Evolutionary conservation across 2,113 vertebrate species (phyloP).

Genomic region (Seriola rivoliana): DNA sequence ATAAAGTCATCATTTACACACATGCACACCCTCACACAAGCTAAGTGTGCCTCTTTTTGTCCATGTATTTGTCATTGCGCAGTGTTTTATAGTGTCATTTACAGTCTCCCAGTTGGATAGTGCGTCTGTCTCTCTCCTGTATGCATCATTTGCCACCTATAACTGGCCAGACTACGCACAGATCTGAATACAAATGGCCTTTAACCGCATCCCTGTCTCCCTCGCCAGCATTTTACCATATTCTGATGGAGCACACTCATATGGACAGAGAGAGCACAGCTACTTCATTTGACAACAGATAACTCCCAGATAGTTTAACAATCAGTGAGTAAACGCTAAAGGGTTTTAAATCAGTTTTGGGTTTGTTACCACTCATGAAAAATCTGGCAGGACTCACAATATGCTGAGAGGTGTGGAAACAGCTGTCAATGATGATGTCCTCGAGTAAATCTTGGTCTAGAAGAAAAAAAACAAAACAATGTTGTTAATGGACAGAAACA

Average conservation of each 20-base stretch:
- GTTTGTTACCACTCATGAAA: conserved; percentile 14
- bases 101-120: conserved; percentile 48
- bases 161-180: conserved; percentile 42
- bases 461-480: conserved; percentile 50
- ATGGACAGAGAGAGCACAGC: neutral
- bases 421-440: conserved; percentile 89
- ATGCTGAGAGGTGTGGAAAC: conserved; percentile 84
- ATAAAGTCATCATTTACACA: conserved; percentile 44
- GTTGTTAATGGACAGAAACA: neutral
- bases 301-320: conserved; percentile 24
- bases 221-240: conserved; percentile 24
- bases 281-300: conserved; percentile 25
- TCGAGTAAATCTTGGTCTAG: conserved; percentile 94
- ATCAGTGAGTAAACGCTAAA: conserved; percentile 5
- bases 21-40: conserved; percentile 3
- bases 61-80: conserved; percentile 50
- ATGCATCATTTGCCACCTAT: conserved; percentile 64
- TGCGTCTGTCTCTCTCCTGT: conserved; percentile 34
- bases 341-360: conserved; percentile 1
- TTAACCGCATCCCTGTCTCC: conserved; percentile 40
- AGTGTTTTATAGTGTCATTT: conserved; percentile 70
- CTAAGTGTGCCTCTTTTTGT: conserved; percentile 36
- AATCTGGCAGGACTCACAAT: conserved; percentile 86
- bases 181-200: conserved; percentile 74
- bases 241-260: conserved; percentile 20